Base-by-base conservation (phyloP, 2,888 invertebrate species). In the Sthenelais limicola region DNA sequence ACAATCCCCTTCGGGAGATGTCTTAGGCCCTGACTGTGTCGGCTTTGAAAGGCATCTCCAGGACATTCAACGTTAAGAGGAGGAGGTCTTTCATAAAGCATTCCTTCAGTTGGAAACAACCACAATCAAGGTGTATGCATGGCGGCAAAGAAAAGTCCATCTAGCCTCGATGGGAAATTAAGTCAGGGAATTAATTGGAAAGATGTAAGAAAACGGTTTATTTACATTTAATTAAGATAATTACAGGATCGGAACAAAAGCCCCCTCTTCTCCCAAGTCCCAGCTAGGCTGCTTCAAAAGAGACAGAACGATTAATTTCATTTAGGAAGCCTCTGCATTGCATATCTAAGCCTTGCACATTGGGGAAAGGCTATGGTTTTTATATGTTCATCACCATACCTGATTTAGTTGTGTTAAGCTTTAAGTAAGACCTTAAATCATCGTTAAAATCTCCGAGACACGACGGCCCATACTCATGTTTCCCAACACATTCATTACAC, bases 191-290 rank as follows among this genome's bases (percentile, higher is more conserved):
- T 62, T 62, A 62, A 62, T 62, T 62, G 35, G 62, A 62, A 62
- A 62, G 62, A 62, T 62, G 62, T 62, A 62, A 26, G 24, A 38
- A 62, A 62, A 62, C 62, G 33, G 62, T 62, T 62, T 62, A 62
- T 62, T 62, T 62, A 62, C 62, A 62, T 62, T 62, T 62, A 43
- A 62, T 62, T 62, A 62, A 62, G 62, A 62, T 62, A 62, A 62
- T 62, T 24, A 56, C 32, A 33, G 56, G 15, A 18, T 33, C 32
- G 15, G 21, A 21, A 28, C 56, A 56, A 56, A 56, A 24, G 56
- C 18, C 52, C 32, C 32, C 32, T 21, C 12, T 15, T 33, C 7
- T 18, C 56, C 7, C 28, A 52, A 12, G 52, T 18, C 30, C 15
- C 21, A 28, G 52, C 15, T 15, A 24, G 2, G 26, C 24, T 32